Percentiles rank a stretch among this genome's conserved stretches.
Conservation (phyloP, 2,113 vertebrate species). For the Megaceryle maxima region DNA sequence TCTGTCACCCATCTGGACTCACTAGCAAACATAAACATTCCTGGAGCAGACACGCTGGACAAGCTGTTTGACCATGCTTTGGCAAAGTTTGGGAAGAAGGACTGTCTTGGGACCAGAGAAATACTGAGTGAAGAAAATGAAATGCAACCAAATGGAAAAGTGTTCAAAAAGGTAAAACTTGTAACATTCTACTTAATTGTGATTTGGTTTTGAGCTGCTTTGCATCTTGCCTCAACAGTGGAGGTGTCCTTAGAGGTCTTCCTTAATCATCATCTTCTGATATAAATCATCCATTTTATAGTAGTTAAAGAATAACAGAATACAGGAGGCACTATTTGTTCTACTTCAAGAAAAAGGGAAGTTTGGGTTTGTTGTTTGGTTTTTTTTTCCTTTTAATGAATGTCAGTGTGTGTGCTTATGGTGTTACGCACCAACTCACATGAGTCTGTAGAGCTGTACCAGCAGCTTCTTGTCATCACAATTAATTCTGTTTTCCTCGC, state of each 20-base stretch:
- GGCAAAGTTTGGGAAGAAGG: conserved; percentile 79
- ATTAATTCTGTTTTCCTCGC: neutral
- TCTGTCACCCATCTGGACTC: conserved; percentile 85
- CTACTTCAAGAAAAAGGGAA: neutral
- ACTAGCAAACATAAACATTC: conserved; percentile 86
- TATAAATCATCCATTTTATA: neutral
- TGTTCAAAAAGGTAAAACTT: conserved; percentile 93
- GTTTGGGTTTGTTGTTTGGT: too few species aligned
- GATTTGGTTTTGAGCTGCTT: neutral
- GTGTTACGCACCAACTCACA: neutral
- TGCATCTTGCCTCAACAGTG: neutral
- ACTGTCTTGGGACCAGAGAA: conserved; percentile 91
- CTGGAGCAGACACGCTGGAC: conserved; percentile 90
- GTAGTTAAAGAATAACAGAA: neutral
- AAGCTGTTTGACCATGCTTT: conserved; percentile 90
- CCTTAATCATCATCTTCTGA: neutral
- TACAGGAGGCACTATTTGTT: neutral
- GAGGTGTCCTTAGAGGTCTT: neutral
- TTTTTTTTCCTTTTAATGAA: neutral
- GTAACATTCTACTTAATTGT: neutral
- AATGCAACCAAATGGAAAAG: conserved; percentile 90
- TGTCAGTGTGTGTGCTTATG: neutral
- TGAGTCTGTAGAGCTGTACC: neutral
- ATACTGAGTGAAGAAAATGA: conserved; percentile 92
- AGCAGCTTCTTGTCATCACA: neutral